Base-by-base conservation (phyloP, 1,140 invertebrate genomes). In the Neodiprion pinetum region DNA sequence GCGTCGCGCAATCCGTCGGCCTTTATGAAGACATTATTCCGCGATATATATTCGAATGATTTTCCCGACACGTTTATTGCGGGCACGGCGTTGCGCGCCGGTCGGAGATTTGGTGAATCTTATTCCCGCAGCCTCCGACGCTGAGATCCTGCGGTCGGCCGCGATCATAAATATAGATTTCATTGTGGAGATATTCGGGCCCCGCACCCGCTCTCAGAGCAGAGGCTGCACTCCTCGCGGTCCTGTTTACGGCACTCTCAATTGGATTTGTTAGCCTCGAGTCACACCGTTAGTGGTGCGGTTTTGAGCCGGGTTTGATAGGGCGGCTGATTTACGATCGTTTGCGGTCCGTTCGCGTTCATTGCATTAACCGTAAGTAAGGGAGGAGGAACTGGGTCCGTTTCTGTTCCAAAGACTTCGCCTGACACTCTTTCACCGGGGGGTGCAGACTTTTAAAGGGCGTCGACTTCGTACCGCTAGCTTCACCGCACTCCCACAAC, bases 281-380 rank as follows among this genome's bases (percentile, higher is more conserved):
- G 69, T 67, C 48, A 72, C 48, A 50, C 48, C 67, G 47, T 47
- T 61, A 66, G 40, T 50, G 69, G 70, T 49, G 72, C 53, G 50
- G 71, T 70, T 50, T 71, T 70, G 71, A 67, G 74, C 21, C 21
- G 17, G 67, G 67, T 21, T 69, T 69, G 67, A 69, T 69, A 69
- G 67, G 67, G 67, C 12, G 8, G 23, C 17, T 23, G 76, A 77
- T 77, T 77, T 77, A 77, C 70, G 74, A 71, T 65, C 53, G 50
- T 77, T 77, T 74, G 73, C 70, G 67, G 73, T 74, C 50, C 71
- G 70, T 78, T 40, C 79, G 82, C 78, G 81, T 80, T 83, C 81
- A 74, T 78, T 76, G 80, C 80, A 84, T 84, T 83, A 83, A 84
- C 78, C 73, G 74, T 72, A 40, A 72, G 75, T 61, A 61, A 61